Evolutionary conservation across 2,113 vertebrate genomes (phyloP).

Genomic region (Puntigrus tetrazona): DNA sequence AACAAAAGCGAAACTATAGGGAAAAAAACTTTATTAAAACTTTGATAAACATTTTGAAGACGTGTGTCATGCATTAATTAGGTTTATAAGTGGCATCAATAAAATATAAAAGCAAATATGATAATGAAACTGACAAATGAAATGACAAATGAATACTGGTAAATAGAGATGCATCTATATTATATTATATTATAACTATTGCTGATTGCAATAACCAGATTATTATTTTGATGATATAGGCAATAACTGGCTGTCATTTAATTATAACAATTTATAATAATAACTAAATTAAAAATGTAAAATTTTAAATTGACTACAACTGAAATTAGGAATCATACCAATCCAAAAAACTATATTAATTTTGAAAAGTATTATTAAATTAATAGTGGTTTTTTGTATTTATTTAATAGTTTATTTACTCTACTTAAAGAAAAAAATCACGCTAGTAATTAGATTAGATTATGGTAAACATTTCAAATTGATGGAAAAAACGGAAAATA

Average conservation of each 20-base stretch:
- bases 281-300: too few species aligned
- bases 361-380: not conserved
- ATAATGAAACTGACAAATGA: not conserved
- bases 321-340: not conserved
- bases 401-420: too few species aligned
- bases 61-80: not conserved
- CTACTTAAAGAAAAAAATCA: too few species aligned
- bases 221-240: not conserved
- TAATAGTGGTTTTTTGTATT: too few species aligned
- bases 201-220: not conserved
- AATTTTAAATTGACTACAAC: not conserved
- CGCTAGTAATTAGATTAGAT: too few species aligned
- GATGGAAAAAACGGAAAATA: not conserved
- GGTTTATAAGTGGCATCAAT: not conserved
- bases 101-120: not conserved
- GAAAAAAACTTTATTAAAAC: not conserved
- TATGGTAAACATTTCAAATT: not conserved
- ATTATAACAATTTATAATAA: too few species aligned
- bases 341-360: not conserved
- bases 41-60: not conserved
- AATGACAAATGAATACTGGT: not conserved
- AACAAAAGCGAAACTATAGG: too few species aligned
- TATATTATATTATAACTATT: not conserved
- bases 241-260: not conserved
- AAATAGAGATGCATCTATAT: not conserved